A percentile compares a stretch with the other conserved stretches of the same genome.
phyloP scores from a whole-genome alignment of 2,888 invertebrate genomes.

The Lasioglossum marginatum region DNA sequence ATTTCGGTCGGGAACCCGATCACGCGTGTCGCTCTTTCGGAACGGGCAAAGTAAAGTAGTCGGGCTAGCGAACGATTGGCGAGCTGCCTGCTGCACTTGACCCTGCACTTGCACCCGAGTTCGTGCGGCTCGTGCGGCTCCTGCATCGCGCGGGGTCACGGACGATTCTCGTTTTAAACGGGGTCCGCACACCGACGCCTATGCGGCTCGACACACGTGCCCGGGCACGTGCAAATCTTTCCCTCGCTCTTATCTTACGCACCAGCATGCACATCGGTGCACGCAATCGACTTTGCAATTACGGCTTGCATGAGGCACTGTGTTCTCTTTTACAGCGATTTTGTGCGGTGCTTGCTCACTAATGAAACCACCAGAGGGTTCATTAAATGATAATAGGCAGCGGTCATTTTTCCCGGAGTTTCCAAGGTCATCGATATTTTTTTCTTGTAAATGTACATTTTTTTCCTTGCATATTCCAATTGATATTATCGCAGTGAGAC shows the following conservation, averaged over 20 bases:
- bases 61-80: constrained; percentile 63
- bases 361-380: not conserved
- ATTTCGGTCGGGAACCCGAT: constrained; percentile 8
- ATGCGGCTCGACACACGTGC: constrained; percentile 17
- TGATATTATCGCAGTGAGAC: too few relatives aligned
- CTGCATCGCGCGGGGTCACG: constrained; percentile 62
- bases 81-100: constrained; percentile 76
- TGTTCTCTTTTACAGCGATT: not conserved
- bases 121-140: constrained; percentile 60
- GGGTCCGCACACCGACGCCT: not conserved
- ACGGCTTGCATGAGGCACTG: not conserved
- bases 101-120: constrained; percentile 76
- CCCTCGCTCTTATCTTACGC: not conserved
- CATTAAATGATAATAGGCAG: too few relatives aligned
- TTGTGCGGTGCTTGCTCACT: not conserved
- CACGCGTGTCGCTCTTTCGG: not conserved
- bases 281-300: constrained; percentile 1
- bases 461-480: too few relatives aligned
- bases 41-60: constrained; percentile 14
- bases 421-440: too few relatives aligned
- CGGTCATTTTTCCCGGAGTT: too few relatives aligned
- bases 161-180: constrained; percentile 58
- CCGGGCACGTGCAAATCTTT: constrained; percentile 21
- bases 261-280: not conserved
- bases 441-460: too few relatives aligned